phyloP scores from a whole-genome alignment of 2,113 vertebrate species.

The Calyptomena viridis region DNA sequence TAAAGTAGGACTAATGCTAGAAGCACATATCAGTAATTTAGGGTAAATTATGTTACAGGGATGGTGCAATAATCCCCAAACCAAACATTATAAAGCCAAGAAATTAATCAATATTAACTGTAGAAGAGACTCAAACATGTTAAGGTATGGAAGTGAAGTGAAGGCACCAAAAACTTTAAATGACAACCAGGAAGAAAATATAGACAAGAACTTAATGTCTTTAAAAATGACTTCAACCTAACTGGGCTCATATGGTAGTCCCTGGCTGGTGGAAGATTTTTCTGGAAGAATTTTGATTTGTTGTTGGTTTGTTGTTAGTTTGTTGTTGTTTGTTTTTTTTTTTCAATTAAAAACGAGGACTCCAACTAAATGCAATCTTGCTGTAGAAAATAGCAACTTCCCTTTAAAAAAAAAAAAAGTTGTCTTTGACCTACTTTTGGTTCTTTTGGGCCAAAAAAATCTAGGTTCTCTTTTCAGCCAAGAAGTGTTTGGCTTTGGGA shows the following conservation, averaged over 20 bases:
- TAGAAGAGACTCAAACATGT: constrained; percentile 69
- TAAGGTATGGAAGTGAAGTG: constrained; percentile 68
- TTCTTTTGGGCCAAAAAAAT: constrained; percentile 49
- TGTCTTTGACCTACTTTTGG: constrained; percentile 38
- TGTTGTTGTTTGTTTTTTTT: not conserved
- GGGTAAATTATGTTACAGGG: constrained; percentile 46
- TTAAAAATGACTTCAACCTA: constrained; percentile 63
- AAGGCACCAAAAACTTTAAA: constrained; percentile 67
- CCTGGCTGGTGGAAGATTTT: constrained; percentile 56
- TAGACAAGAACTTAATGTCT: constrained; percentile 62
- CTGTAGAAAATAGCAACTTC: constrained; percentile 37
- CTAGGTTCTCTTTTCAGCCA: constrained; percentile 40
- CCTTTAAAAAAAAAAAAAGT: not conserved
- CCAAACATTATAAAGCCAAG: constrained; percentile 57
- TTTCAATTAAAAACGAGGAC: constrained; percentile 28
- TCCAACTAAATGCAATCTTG: constrained; percentile 46
- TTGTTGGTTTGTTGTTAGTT: not conserved
- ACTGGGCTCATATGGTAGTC: constrained; percentile 35
- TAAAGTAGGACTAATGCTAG: constrained; percentile 45
- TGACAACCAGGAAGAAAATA: constrained; percentile 68
- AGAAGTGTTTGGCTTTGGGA: not conserved
- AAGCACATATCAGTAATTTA: constrained; percentile 58
- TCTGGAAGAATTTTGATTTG: constrained; percentile 3
- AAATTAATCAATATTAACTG: constrained; percentile 57
- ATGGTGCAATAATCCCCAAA: constrained; percentile 62